Evolutionary conservation across 2,797 vertebrate species (phyloP), one percentile per base, ranked within the genome.

Genomic region (Atherinosoma microstoma): DNA sequence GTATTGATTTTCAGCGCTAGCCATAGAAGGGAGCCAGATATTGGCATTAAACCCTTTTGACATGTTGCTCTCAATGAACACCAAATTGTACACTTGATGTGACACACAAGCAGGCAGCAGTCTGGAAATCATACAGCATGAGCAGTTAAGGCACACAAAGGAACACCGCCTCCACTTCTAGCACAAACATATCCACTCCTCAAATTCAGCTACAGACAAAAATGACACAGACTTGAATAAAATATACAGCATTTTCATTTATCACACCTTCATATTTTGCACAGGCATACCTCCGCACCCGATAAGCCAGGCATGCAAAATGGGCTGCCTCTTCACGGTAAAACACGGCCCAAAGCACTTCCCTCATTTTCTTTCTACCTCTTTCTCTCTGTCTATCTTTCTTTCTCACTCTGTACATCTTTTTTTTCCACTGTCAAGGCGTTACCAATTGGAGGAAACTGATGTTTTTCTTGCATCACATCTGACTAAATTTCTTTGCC

Each of bases 41-140:
- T 91, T 89, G 90, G 87, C 87, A 87, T 93, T 93, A 92, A 94
- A 93, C 84, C 89, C 86, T 83, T 91, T 84, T 93, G 93, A 93
- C 90, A 85, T 78, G 82, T 91, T 81, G 79, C 75, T 88, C 73
- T 83, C 73, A 78, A 77, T 88, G 84, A 90, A 87, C 81, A 83
- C 73, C 57, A 65, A 54, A 73, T 70, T 83, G 76, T 82, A 63
- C 73, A 78, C 75, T 74, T 79, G 78, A 87, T 85, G 80, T 82
- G 83, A 88, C 87, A 90, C 77, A 75, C 70, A 42, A 64, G 83
- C 22, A 67, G 61, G 58, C 51, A 58, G 64, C 45, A 3, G 69
- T 62, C 67, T 57, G 62, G 78, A 70, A 82, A 67, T 84, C 56
- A 72, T 67, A 73, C 63, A 68, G 51, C 72, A 56, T 47, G 65